These are phyloP conservation scores for Acropora tenuis DNA, from an alignment of 64 coral and sea anemone species.

Conservation along the genomic window DNA sequence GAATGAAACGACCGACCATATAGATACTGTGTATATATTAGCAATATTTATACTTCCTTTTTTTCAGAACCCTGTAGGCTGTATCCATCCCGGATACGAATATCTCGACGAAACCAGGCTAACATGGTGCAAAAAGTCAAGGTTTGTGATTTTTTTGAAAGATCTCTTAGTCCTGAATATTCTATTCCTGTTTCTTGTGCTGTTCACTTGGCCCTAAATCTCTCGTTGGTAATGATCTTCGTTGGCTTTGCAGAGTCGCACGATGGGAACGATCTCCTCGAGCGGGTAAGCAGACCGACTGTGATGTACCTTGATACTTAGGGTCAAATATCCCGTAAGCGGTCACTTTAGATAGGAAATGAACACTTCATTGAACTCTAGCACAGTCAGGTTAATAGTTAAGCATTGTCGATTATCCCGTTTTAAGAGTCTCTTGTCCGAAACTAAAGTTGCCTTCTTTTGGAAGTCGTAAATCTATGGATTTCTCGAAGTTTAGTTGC, in stretches of 20 bases:
- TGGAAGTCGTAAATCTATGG: too few relatives aligned
- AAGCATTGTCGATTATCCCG: too few relatives aligned
- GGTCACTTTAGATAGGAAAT: background rate
- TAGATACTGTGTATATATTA: too few relatives aligned
- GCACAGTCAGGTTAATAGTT: too few relatives aligned
- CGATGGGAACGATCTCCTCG: background rate
- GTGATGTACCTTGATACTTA: too few relatives aligned
- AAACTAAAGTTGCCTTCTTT: too few relatives aligned
- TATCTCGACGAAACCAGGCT: constrained; percentile 92
- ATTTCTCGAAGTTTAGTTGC: too few relatives aligned
- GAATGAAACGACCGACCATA: too few relatives aligned
- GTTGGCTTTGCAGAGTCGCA: constrained; percentile 1
- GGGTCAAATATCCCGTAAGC: background rate
- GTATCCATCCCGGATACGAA: constrained; percentile 77
- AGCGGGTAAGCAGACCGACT: background rate
- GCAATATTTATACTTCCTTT: background rate
- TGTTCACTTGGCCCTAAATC: background rate
- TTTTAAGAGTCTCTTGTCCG: too few relatives aligned
- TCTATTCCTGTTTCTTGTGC: too few relatives aligned
- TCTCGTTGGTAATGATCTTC: background rate
- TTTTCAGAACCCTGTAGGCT: constrained; percentile 88
- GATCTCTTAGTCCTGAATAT: too few relatives aligned
- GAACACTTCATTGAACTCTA: too few relatives aligned
- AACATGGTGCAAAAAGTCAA: constrained; percentile 96
- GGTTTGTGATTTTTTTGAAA: constrained; percentile 25